Percentiles rank a stretch among this genome's conserved stretches.
Evolutionary conservation across 2,888 invertebrate genomes (phyloP).

Genomic region (Sminthurinus aureus): DNA sequence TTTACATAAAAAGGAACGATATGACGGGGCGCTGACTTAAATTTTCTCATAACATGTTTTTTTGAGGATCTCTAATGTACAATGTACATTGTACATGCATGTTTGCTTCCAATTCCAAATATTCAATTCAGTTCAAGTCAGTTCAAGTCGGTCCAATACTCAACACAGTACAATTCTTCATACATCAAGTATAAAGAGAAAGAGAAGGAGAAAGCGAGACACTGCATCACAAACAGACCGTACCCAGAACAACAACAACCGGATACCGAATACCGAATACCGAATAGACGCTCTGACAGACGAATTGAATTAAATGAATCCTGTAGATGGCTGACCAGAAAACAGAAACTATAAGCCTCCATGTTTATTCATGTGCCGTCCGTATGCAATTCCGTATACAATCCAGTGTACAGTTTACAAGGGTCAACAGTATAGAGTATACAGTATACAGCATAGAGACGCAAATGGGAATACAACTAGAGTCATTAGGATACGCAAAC

Average conservation of each 20-base stretch:
- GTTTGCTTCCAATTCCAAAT: background rate
- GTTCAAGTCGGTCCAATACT: background rate
- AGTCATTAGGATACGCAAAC: background rate
- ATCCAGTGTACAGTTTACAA: no score
- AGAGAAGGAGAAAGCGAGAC: background rate
- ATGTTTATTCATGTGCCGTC: slow-evolving; percentile 11
- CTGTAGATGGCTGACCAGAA: background rate
- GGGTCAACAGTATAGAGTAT: background rate
- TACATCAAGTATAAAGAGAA: no score
- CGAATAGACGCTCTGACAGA: background rate
- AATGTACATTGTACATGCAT: background rate
- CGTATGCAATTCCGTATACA: no score
- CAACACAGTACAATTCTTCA: background rate
- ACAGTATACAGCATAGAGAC: slow-evolving; percentile 4
- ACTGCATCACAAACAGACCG: background rate
- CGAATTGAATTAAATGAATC: slow-evolving; percentile 16
- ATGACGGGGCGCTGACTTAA: no score
- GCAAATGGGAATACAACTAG: slow-evolving; percentile 5
- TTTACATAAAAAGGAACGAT: no score
- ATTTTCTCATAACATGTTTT: no score
- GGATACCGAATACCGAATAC: background rate
- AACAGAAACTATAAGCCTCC: background rate
- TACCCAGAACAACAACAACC: background rate
- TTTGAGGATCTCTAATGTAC: no score
- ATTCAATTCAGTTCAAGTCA: background rate